These are phyloP conservation scores for Peucedramus taeniatus DNA, from an alignment of 2,113 vertebrate species.

Conservation along the genomic window DNA sequence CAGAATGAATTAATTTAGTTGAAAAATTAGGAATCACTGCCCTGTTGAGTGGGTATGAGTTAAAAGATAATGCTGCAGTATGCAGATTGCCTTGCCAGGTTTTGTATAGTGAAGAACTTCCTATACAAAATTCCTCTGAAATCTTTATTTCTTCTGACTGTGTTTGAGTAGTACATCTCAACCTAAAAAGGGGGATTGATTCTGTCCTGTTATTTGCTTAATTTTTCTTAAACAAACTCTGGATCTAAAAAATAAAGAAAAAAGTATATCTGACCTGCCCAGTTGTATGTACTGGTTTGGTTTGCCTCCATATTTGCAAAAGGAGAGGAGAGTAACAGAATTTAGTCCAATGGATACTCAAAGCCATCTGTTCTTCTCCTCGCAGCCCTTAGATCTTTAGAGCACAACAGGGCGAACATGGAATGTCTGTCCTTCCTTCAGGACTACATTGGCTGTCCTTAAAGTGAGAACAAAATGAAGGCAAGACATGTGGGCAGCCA, in stretches of 20 bases:
- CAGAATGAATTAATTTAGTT: neutral
- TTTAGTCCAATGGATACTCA: neutral
- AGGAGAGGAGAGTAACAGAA: neutral
- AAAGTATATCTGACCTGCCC: neutral
- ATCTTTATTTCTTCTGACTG: neutral
- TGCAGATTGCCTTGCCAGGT: neutral
- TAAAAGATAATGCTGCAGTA: neutral
- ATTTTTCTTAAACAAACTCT: neutral
- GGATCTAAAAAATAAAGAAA: neutral
- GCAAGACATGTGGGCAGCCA: neutral
- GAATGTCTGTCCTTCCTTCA: neutral
- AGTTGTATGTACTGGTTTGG: neutral
- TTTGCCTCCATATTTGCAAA: neutral
- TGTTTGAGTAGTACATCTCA: neutral
- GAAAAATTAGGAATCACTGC: neutral
- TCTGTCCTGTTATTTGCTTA: neutral
- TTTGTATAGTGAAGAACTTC: neutral
- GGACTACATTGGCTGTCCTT: neutral
- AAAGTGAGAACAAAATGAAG: neutral
- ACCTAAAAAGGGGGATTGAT: neutral
- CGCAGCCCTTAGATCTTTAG: rapidly evolving
- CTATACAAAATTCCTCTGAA: too few relatives aligned
- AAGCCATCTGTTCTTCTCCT: neutral
- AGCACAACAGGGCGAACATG: neutral
- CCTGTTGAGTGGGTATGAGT: neutral